These are phyloP conservation scores for Percopsis omiscomaycus DNA, from an alignment of 2,797 vertebrate genomes.

Conservation along the genomic window DNA sequence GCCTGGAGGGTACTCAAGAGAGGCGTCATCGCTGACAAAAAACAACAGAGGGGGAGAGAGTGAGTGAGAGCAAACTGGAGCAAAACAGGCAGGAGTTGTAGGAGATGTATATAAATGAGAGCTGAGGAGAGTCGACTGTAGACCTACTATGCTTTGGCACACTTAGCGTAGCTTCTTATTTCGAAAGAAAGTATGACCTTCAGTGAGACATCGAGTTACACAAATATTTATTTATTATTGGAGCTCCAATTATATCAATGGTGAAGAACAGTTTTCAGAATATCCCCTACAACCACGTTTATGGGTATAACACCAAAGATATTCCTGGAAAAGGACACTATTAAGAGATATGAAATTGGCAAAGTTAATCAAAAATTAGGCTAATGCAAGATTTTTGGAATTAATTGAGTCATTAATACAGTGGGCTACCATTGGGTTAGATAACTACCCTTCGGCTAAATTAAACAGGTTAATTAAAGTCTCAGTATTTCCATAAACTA, in stretches of 20 bases:
- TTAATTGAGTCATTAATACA: conserved; percentile 67
- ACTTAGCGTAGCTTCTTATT: conserved; percentile 14
- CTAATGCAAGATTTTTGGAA: conserved; percentile 71
- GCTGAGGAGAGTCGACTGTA: conserved; percentile 31
- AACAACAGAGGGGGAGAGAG: conserved; percentile 64
- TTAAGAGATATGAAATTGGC: conserved; percentile 68
- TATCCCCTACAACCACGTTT: conserved; percentile 28
- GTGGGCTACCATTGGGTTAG: conserved; percentile 49
- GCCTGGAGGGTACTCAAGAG: conserved; percentile 68
- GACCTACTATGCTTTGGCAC: conserved; percentile 24
- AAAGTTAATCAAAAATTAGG: conserved; percentile 69
- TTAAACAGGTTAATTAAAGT: conserved; percentile 79
- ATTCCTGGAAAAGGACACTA: conserved; percentile 47
- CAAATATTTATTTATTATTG: conserved; percentile 48
- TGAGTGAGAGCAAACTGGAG: conserved; percentile 52
- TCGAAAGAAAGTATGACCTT: conserved; percentile 53
- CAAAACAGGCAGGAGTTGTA: conserved; percentile 37
- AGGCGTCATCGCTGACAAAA: conserved; percentile 59
- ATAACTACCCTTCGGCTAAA: conserved; percentile 64
- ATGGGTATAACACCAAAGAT: conserved; percentile 46
- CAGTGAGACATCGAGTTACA: conserved; percentile 42
- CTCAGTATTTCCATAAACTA: conserved; percentile 53
- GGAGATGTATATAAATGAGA: conserved; percentile 39
- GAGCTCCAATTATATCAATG: conserved; percentile 51
- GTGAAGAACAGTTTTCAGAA: conserved; percentile 46